Conservation (phyloP, 2,113 vertebrate genomes). For the Hystrix brachyura region DNA sequence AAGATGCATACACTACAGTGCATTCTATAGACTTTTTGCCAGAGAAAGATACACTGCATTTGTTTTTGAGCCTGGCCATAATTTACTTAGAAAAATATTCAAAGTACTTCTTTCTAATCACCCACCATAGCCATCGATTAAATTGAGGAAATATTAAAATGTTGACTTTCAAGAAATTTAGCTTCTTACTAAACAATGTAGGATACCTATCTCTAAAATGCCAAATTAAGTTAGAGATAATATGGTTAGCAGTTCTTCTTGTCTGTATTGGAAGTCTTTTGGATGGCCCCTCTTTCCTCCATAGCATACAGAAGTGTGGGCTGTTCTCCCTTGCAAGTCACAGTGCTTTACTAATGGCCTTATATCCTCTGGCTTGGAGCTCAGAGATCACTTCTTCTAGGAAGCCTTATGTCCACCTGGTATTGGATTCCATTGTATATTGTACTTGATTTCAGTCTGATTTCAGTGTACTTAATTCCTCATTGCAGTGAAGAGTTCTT, state of each 20-base stretch:
- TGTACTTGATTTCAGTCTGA: not conserved
- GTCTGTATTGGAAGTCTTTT: not conserved
- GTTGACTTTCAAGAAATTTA: constrained; percentile 11
- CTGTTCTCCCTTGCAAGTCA: not conserved
- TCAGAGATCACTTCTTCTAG: not conserved
- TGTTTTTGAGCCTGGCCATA: not conserved
- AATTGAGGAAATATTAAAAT: not conserved
- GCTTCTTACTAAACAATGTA: not conserved
- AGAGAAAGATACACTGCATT: not conserved
- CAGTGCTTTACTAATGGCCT: not conserved
- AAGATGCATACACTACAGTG: not conserved
- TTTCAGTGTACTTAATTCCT: not conserved
- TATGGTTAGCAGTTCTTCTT: not conserved
- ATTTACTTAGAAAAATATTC: constrained; percentile 32
- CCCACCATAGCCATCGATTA: not conserved
- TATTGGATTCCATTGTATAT: not conserved
- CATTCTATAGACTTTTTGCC: not conserved
- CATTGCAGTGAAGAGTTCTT: not conserved
- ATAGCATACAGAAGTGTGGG: not conserved
- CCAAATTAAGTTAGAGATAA: not conserved
- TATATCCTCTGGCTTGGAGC: not conserved
- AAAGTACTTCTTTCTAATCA: not conserved
- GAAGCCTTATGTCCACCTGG: not conserved
- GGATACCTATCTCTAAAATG: not conserved
- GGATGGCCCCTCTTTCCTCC: accelerated